A percentile compares a stretch with the other conserved stretches of the same genome.
Conservation (phyloP, 1,140 invertebrate genomes). For the Mya arenaria region DNA sequence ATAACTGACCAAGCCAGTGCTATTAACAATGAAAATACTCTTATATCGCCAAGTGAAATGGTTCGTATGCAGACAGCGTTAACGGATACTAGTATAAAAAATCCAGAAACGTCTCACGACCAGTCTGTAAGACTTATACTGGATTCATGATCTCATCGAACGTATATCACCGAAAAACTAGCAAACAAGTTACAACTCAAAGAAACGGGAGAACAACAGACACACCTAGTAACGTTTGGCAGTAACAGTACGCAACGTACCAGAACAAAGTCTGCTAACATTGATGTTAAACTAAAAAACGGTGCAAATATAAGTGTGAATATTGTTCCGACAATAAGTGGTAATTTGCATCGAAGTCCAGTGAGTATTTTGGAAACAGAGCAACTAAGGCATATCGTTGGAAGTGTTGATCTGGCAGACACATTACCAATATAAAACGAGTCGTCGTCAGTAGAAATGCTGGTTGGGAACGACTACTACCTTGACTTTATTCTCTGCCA, state of each 20-base stretch:
- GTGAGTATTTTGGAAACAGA: not conserved
- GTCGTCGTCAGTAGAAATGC: no score
- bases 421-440: not conserved
- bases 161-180: conserved; percentile 16
- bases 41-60: not conserved
- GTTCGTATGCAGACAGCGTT: not conserved
- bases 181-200: not conserved
- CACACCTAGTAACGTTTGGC: not conserved
- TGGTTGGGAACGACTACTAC: conserved; percentile 3
- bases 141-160: conserved; percentile 16
- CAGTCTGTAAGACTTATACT: not conserved
- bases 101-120: not conserved
- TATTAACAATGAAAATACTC: not conserved
- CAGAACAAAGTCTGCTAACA: not conserved
- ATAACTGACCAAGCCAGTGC: not conserved
- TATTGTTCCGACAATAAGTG: conserved; percentile 5
- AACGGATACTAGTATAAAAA: conserved; percentile 7
- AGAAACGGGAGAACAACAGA: not conserved
- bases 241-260: not conserved
- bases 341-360: not conserved
- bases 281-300: not conserved
- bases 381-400: not conserved
- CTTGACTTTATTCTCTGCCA: conserved; percentile 32
- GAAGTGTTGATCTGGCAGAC: conserved; percentile 1
- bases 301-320: not conserved